Evolutionary conservation across 2,113 vertebrate genomes (phyloP).

Genomic region (Antechinus stuartii): DNA sequence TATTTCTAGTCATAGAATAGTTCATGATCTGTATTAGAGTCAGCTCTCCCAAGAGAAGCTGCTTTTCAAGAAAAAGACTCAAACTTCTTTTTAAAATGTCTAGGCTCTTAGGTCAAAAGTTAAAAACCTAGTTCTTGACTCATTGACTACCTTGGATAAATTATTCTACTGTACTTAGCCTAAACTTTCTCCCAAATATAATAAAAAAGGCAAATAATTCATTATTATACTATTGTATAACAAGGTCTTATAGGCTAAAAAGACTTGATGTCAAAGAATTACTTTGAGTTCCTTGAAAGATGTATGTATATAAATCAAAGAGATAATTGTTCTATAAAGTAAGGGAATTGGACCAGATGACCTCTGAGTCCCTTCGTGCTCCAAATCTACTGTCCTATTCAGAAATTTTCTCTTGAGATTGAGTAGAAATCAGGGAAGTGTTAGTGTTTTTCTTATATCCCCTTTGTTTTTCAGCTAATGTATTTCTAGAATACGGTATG

Average conservation of each 20-base stretch:
- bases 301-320: background rate
- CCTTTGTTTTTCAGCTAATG: background rate
- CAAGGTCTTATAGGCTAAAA: background rate
- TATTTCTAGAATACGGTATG: background rate
- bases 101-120: background rate
- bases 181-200: slow-evolving; percentile 16
- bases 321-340: background rate
- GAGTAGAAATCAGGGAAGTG: slow-evolving; percentile 10
- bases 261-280: background rate
- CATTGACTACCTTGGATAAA: background rate
- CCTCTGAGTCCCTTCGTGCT: background rate
- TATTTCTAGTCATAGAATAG: background rate
- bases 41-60: background rate
- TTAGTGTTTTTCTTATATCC: slow-evolving; percentile 28
- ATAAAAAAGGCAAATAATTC: background rate
- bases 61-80: background rate
- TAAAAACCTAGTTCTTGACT: background rate
- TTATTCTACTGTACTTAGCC: background rate
- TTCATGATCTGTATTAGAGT: background rate
- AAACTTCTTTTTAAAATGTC: background rate
- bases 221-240: background rate
- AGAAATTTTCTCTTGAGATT: background rate
- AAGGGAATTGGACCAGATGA: background rate
- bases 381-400: background rate
- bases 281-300: background rate